Percentiles rank a stretch among this genome's conserved stretches.
Conservation (phyloP, 1,140 invertebrate species). For the Macrosteles quadrilineatus region DNA sequence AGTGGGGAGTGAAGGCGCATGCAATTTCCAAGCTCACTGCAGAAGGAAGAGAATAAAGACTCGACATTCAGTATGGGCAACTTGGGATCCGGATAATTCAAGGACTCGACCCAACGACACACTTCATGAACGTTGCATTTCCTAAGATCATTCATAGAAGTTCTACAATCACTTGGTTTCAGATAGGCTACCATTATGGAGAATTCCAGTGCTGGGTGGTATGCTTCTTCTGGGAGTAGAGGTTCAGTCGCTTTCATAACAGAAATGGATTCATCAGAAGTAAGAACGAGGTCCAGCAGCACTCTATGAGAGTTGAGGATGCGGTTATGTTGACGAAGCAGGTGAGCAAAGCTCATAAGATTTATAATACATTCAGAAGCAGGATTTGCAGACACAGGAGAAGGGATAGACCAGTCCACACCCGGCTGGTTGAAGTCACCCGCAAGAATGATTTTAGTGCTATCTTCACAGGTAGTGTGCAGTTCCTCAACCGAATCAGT, state of each 20-base stretch:
- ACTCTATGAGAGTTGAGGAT: not conserved
- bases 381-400: not conserved
- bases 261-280: not conserved
- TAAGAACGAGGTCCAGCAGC: not conserved
- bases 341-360: not conserved
- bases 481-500: not conserved
- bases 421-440: not conserved
- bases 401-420: not conserved
- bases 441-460: not conserved
- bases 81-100: not conserved
- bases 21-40: too few relatives aligned
- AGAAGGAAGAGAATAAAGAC: not conserved
- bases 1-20: not conserved
- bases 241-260: not conserved
- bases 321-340: not conserved
- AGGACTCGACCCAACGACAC: not conserved
- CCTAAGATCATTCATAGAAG: not conserved
- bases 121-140: not conserved
- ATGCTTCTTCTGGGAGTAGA: not conserved
- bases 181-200: not conserved
- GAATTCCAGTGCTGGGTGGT: not conserved
- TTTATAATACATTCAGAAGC: not conserved
- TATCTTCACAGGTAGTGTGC: not conserved
- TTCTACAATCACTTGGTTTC: not conserved
- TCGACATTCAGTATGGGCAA: not conserved